Conservation (phyloP, 1,140 invertebrate species). For the Drosophila rufa region DNA sequence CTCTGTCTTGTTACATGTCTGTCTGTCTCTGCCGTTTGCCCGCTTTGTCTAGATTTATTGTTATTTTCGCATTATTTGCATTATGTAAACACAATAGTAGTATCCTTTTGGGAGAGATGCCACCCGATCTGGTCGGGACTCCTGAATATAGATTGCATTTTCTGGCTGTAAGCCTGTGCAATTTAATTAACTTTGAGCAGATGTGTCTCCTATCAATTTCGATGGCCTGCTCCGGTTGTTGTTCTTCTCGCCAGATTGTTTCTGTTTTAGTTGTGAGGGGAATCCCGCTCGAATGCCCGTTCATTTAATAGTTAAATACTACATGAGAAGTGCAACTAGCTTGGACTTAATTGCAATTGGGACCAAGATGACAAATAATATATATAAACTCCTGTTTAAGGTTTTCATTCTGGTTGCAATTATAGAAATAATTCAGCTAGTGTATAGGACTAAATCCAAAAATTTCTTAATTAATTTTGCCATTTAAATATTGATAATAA, state of each 20-base stretch:
- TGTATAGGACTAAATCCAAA: background rate
- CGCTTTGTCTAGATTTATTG: conserved; percentile 68
- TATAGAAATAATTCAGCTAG: background rate
- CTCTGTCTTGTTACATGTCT: conserved; percentile 12
- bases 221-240: conserved; percentile 13
- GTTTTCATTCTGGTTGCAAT: background rate
- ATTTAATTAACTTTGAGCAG: conserved; percentile 78
- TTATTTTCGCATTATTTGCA: conserved; percentile 73
- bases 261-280: conserved; percentile 21
- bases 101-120: conserved; percentile 9
- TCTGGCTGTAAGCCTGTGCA: conserved; percentile 51
- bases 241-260: conserved; percentile 23
- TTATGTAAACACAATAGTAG: conserved; percentile 70
- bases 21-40: conserved; percentile 25
- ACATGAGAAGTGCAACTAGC: conserved; percentile 10
- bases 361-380: conserved; percentile 45
- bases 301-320: conserved; percentile 51
- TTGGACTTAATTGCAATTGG: conserved; percentile 51
- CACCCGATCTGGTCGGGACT: conserved; percentile 2
- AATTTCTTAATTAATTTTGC: background rate
- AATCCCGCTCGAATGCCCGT: conserved; percentile 10
- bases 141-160: conserved; percentile 67
- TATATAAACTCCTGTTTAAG: background rate
- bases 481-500: background rate
- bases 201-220: conserved; percentile 51